Evolutionary conservation across 2,797 vertebrate species (phyloP), one percentile per base, ranked within the genome.

Genomic region (Pseudochaenichthys georgianus): DNA sequence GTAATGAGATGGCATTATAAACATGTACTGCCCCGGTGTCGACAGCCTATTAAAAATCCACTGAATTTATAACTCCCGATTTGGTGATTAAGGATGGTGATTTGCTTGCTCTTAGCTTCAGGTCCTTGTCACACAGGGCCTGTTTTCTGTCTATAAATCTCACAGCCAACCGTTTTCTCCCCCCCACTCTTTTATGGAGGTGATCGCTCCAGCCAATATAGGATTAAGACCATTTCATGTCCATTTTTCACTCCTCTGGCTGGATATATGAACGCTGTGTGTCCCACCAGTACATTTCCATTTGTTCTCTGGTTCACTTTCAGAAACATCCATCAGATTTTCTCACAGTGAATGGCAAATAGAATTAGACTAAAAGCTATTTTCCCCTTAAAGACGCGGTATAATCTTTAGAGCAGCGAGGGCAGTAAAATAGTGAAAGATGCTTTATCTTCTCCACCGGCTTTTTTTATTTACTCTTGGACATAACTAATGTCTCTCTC

Each of bases 121-220:
- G 83, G 78, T 90, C 91, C 90, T 86, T 87, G 92, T 94, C 93
- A 94, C 94, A 91, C 88, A 61, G 87, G 92, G 82, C 91, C 87
- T 95, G 89, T 95, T 96, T 95, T 92, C 88, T 90, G 82, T 94
- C 94, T 86, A 93, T 96, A 96, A 96, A 96, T 95, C 94, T 95
- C 89, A 92, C 91, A 79, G 94, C 93, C 94, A 94, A 88, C 77
- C 86, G 84, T 87, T 88, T 64, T 66, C 54, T 48, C 77, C 34
- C 45, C 57, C 67, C 41, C 23, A 41, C 70, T 38, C 34, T 61
- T 76, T 87, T 80, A 86, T 92, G 87, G 92, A 91, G 85, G 83
- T 69, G 67, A 90, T 86, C 68, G 77, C 87, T 91, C 78, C 83
- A 90, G 82, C 84, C n/a, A 85, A 92, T 92, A 93, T 87, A 89